Evolutionary conservation across 2,113 vertebrate genomes (phyloP), one percentile per base, ranked within the genome.

Genomic region (Trichomycterus rosablanca): DNA sequence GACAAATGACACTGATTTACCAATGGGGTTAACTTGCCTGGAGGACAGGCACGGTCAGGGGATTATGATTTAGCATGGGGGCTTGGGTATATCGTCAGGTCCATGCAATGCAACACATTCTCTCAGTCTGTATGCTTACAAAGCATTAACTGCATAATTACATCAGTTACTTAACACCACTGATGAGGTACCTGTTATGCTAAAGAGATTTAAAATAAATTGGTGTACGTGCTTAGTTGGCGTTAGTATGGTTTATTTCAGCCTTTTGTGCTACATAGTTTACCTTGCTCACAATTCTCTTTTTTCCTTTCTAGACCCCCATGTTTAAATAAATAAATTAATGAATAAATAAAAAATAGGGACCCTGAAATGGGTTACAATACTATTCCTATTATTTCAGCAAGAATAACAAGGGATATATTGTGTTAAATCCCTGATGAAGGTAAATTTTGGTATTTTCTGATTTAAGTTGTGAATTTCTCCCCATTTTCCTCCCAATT

Each of bases 31-130:
- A 72, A 72, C 48, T 66, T 63, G 57, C 59, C 39, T 65, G 68
- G 35, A 72, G 70, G 65, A 72, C 65, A 68, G 70, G 56, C 70
- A 59, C 49, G 54, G 70, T 72, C 70, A 72, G 70, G 59, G 70
- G 70, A 72, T 72, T 72, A 67, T 72, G 70, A 72, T 72, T 72
- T 72, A 72, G 65, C 65, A 55, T 44, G 35, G 54, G 23, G 59
- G 48, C 28, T 63, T 24, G 43, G 48, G 43, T 49, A 72, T 48
- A 59, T 48, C 35, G 45, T 58, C 48, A 63, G 59, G 46, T 59
- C 42, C 24, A 54, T 72, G 53, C 50, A 42, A 56, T 46, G 67
- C 48, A 67, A 63, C 50, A 72, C 32, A 61, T 56, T 67, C 53
- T 51, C 54, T 67, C 28, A 26, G 42, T 57, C 46, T 40, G 44